Evolutionary conservation across 2,797 vertebrate species (phyloP).

Genomic region (Labroides dimidiatus): DNA sequence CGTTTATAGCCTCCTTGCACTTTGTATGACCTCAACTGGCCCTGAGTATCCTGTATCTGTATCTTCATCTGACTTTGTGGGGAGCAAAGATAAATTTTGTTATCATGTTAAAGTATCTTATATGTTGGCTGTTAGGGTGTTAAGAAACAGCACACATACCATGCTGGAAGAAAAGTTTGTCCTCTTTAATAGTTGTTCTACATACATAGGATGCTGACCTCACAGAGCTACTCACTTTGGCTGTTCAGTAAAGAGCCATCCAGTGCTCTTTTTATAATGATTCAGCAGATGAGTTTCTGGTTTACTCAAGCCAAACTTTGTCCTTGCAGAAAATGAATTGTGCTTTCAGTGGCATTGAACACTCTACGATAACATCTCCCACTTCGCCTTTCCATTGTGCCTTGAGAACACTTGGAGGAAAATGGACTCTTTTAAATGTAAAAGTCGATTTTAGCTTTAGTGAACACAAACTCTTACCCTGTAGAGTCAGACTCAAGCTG

Average conservation of each 20-base stretch:
- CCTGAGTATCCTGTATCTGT: too few species aligned
- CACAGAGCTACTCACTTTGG: too few species aligned
- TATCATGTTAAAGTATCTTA: too few species aligned
- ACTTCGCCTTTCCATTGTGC: conserved; percentile 29
- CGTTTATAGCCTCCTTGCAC: too few species aligned
- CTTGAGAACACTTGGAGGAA: conserved; percentile 16
- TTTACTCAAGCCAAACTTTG: neutral
- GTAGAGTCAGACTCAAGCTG: conserved; percentile 33
- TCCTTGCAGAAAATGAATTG: conserved; percentile 13
- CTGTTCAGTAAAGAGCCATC: neutral
- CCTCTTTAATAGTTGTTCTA: too few species aligned
- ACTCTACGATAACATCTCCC: neutral
- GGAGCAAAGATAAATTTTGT: too few species aligned
- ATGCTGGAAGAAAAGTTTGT: too few species aligned
- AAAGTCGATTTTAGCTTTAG: conserved; percentile 18
- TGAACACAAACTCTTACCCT: conserved; percentile 18
- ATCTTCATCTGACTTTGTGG: too few species aligned
- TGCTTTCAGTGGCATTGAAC: neutral
- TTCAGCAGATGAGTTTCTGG: conserved; percentile 2
- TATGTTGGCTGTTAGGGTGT: too few species aligned
- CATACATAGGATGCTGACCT: too few species aligned
- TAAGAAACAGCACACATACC: too few species aligned
- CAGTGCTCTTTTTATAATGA: neutral
- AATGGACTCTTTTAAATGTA: conserved; percentile 23
- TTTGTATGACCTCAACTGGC: too few species aligned